Conservation (phyloP, 1,140 invertebrate genomes). For the Cherax destructor region DNA sequence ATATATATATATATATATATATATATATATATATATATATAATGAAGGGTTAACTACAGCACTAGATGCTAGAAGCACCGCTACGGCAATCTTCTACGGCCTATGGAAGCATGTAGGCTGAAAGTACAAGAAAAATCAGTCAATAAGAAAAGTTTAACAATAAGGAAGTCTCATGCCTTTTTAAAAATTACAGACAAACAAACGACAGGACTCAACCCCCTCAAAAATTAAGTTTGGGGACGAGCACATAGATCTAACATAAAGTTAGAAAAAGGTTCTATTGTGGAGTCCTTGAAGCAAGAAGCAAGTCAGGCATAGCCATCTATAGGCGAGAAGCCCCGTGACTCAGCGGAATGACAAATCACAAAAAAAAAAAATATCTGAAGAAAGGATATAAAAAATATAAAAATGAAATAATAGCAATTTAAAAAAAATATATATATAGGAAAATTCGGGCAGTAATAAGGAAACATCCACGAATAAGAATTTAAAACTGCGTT, state of each 20-base stretch:
- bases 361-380: background rate
- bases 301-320: constrained; percentile 7
- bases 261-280: constrained; percentile 1
- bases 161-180: background rate
- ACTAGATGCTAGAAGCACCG: background rate
- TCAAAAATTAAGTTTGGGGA: constrained; percentile 29
- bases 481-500: background rate
- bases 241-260: background rate
- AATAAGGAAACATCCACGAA: background rate
- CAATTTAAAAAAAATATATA: background rate
- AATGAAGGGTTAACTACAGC: background rate
- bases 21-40: too few species aligned
- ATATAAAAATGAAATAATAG: background rate
- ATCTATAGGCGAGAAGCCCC: background rate
- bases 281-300: background rate
- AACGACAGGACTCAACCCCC: background rate
- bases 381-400: constrained; percentile 9
- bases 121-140: background rate
- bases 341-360: constrained; percentile 9
- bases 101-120: background rate
- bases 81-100: background rate
- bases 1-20: too few species aligned
- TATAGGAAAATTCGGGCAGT: background rate
- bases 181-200: background rate
- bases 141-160: background rate